Base-by-base conservation (phyloP, 2,888 invertebrate genomes). In the Parasteatoda lunata region DNA sequence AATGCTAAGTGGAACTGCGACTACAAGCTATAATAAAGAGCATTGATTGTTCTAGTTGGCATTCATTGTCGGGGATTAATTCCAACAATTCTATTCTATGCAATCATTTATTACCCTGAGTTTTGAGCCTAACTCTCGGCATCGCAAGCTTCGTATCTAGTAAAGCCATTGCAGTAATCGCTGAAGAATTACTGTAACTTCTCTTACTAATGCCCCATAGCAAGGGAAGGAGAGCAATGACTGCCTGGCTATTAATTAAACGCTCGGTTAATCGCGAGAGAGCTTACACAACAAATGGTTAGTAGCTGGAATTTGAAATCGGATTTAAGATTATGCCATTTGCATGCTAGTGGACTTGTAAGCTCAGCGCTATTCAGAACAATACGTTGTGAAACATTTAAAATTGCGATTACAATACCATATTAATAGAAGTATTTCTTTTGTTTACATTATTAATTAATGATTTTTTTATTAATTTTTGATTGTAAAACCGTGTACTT, bases 161-260 rank as follows among this genome's bases (percentile, higher is more conserved):
- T n/a, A 52, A 48, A 82, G 82, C 82, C 75, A 82, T 82, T 75
- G 72, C 71, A 83, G 77, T 83, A 83, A 83, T 83, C 83, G 77
- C 52, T 71, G 51, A 70, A 82, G 76, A 82, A 82, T 82, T 75
- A 82, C 83, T 71, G 70, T 77, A 77, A 77, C 52, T 83, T 77
- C 77, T 69, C 13, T 47, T 15, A 59, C 65, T 47, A 77, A 77
- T 77, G 70, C 69, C 68, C 52, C 47, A 48, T 69, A 47, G 71
- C 64, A 54, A 51, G 59, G 5, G 52, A 72, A 48, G 30, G 48
- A 52, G 54, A 64, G 13, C 76, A 66, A 71, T 51, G 66, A 30
- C 15, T 15, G 71, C n/a, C 68, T 59, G 9, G 83, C 83, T 83
- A 83, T 83, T 83, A 83, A 83, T 83, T 83, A 83, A 83, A 83